These are phyloP conservation scores for Nasonia longicornis DNA, from an alignment of 1,140 invertebrate genomes.

Conservation along the genomic window DNA sequence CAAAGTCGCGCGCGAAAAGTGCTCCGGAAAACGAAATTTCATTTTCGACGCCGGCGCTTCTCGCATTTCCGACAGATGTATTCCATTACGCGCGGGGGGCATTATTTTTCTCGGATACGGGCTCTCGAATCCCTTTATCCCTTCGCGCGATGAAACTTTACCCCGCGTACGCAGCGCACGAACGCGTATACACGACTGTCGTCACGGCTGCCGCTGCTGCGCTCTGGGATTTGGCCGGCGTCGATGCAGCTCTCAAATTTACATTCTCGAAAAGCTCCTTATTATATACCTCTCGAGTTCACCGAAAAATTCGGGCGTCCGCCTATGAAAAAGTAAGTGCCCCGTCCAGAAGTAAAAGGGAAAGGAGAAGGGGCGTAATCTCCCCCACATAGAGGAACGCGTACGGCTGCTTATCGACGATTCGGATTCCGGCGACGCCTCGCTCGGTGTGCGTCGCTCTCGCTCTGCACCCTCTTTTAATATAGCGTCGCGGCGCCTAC, in stretches of 20 bases:
- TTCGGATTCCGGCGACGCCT: conserved; percentile 1
- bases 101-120: not conserved
- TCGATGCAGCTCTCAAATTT: not conserved
- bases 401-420: conserved; percentile 2
- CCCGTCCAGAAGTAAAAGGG: not conserved
- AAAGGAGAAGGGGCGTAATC: not conserved
- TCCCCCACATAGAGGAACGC: not conserved
- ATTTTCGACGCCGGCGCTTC: not conserved
- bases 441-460: not conserved
- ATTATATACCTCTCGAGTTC: not conserved
- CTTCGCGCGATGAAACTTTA: not conserved
- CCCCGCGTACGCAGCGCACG: too few relatives aligned
- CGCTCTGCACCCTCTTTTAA: not conserved
- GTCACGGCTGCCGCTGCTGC: too few relatives aligned
- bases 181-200: not conserved
- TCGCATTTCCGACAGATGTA: not conserved
- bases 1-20: not conserved
- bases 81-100: not conserved
- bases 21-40: not conserved
- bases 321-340: not conserved
- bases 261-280: not conserved
- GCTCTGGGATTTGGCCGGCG: not conserved
- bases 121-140: not conserved
- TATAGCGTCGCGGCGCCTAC: not conserved
- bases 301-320: not conserved